A percentile compares a stretch with the other conserved stretches of the same genome.
Evolutionary conservation across 2,888 invertebrate species (phyloP).

Genomic region (Anthrax anthrax): DNA sequence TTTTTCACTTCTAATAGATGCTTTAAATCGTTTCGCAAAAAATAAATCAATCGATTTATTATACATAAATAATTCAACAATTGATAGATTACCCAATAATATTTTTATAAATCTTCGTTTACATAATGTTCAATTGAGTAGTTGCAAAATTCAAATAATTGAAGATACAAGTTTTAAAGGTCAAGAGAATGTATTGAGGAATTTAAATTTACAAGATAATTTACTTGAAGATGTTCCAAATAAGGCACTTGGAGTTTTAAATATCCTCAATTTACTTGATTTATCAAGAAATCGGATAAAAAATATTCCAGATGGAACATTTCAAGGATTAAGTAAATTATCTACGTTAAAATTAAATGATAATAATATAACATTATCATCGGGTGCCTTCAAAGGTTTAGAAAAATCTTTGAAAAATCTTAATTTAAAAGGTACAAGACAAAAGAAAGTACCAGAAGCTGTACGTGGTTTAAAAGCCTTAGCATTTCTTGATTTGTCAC

Average conservation of each 20-base stretch:
- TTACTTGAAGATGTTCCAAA: conserved; percentile 65
- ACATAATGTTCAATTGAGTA: conserved; percentile 72
- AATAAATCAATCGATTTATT: conserved; percentile 63
- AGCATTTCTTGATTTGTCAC: conserved; percentile 79
- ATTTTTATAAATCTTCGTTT: conserved; percentile 56
- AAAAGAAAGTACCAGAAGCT: conserved; percentile 64
- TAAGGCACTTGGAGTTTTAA: conserved; percentile 50
- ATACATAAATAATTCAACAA: conserved; percentile 77
- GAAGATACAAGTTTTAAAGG: conserved; percentile 65
- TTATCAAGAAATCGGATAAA: conserved; percentile 68
- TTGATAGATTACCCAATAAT: conserved; percentile 50
- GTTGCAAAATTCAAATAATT: conserved; percentile 59
- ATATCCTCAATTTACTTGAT: conserved; percentile 63
- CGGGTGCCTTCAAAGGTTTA: conserved; percentile 60
- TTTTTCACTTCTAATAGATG: conserved; percentile 56
- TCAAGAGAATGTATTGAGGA: conserved; percentile 65
- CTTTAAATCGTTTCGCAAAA: conserved; percentile 53
- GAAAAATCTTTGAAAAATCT: conserved; percentile 69
- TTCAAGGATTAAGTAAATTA: conserved; percentile 53
- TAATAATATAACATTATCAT: conserved; percentile 63
- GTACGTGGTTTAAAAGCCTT: conserved; percentile 61
- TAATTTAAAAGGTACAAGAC: conserved; percentile 75
- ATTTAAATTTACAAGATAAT: conserved; percentile 75
- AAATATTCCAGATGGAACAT: conserved; percentile 58
- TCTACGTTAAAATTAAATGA: conserved; percentile 75